phyloP scores from a whole-genome alignment of 2,797 vertebrate species.

The Poeciliopsis paucimaculata region DNA sequence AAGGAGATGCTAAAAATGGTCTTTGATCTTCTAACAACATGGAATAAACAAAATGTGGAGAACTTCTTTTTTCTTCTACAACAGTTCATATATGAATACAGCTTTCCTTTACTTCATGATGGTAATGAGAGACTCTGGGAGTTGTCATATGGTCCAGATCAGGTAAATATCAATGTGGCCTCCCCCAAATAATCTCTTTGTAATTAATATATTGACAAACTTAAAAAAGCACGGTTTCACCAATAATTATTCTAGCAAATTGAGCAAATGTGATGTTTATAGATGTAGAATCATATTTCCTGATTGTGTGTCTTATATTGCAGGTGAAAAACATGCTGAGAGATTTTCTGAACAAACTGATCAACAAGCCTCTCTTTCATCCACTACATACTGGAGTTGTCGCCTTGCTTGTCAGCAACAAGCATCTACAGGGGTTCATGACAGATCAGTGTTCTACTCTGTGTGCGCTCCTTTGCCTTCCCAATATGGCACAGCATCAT shows the following conservation, averaged over 20 bases:
- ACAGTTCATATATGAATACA: conserved; percentile 34
- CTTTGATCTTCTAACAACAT: conserved; percentile 34
- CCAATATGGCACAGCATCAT: accelerated
- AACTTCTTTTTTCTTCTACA: conserved; percentile 41
- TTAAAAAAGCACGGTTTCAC: background rate
- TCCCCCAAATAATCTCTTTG: background rate
- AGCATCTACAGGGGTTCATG: background rate
- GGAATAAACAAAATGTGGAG: conserved; percentile 43
- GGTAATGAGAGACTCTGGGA: accelerated
- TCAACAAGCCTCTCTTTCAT: background rate
- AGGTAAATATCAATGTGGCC: conserved; percentile 23
- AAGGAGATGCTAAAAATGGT: conserved; percentile 35
- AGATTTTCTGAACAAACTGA: background rate
- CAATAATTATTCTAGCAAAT: background rate
- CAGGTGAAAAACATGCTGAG: conserved; percentile 22
- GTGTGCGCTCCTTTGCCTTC: conserved; percentile 39
- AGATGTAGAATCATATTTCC: background rate
- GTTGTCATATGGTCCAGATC: background rate
- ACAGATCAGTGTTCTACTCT: background rate
- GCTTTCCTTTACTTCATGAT: conserved; percentile 1
- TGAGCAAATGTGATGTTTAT: background rate
- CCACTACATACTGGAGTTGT: conserved; percentile 29
- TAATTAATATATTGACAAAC: background rate
- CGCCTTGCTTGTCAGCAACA: conserved; percentile 21
- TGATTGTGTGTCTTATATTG: background rate